Percentiles rank a stretch among this genome's conserved stretches.
Conservation (phyloP, 2,797 vertebrate genomes). For the Phrynocephalus guinanensis region DNA sequence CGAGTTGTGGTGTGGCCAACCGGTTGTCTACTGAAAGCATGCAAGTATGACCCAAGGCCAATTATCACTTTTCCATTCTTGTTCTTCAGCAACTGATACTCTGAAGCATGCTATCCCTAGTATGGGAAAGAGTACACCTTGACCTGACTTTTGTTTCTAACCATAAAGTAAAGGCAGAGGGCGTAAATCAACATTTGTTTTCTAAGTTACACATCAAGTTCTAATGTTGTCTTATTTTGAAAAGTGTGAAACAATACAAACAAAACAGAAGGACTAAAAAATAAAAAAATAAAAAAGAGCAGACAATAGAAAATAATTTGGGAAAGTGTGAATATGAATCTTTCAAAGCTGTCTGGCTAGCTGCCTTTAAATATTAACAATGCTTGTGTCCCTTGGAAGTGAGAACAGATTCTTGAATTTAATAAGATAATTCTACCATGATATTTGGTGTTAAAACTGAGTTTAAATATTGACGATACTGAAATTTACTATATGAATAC, state of each 20-base stretch:
- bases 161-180: not conserved
- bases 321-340: constrained; percentile 62
- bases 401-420: constrained; percentile 54
- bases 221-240: constrained; percentile 10
- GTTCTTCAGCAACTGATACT: too few species aligned
- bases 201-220: constrained; percentile 15
- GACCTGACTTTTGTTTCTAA: not conserved
- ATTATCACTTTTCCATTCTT: too few species aligned
- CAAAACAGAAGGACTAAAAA: constrained; percentile 55
- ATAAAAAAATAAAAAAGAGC: constrained; percentile 12
- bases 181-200: not conserved
- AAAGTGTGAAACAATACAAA: constrained; percentile 48
- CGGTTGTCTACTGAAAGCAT: too few species aligned
- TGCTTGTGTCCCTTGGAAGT: constrained; percentile 55
- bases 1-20: too few species aligned
- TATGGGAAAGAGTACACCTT: too few species aligned
- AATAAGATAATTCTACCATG: constrained; percentile 41
- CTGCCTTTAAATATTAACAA: constrained; percentile 56
- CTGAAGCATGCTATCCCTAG: too few species aligned
- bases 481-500: not conserved
- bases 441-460: constrained; percentile 17
- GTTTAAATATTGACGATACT: not conserved
- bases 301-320: constrained; percentile 42
- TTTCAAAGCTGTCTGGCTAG: constrained; percentile 64
- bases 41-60: too few species aligned